Base-by-base conservation (phyloP, 2,888 invertebrate species). In the Drosophila pseudotakahashii region DNA sequence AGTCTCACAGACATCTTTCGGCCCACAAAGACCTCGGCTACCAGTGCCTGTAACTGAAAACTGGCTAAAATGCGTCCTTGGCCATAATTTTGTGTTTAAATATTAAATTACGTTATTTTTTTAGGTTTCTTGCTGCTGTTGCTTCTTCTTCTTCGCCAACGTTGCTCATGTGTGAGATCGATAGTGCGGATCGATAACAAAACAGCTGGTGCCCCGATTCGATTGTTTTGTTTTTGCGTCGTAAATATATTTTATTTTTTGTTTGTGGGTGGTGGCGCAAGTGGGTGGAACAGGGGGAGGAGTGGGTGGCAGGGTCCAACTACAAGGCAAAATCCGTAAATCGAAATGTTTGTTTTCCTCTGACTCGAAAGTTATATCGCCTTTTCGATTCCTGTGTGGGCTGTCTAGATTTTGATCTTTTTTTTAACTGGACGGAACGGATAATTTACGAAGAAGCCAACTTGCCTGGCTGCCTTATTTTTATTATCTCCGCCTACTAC, bases 1-100 rank as follows among this genome's bases (percentile, higher is more conserved):
- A 93, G 92, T 83, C 94, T 92, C 80, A 94, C 92, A 88, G 94
- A 94, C 94, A 94, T 94, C 19, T 72, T 88, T 79, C 71, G 68
- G 64, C 53, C 60, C 57, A 53, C 61, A 42, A 34, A 48, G 60
- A 57, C 42, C 53, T 26, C 66, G n/a, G 30, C 14, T 14, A 11
- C 13, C 23, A 6, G 30, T 62, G 26, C 45, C 55, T 55, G 36
- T 14, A 47, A 47, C 47, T 16, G 10, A 9, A 16, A 5, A 2
- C 1, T 1, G 19, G 2, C 39, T 26, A 5, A 1, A 5, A 11
- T 16, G 4, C 1, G 13, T 13, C 2, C 5, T 0, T 5, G 1
- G 2, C 16, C 5, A 16, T 11, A 1, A 14, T 5, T 45, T 2
- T 1, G 3, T 1, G 32, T 48, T 16, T 1, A 19, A 26, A 10